Base-by-base conservation (phyloP, 2,113 vertebrate genomes). In the Pelusios castaneus region DNA sequence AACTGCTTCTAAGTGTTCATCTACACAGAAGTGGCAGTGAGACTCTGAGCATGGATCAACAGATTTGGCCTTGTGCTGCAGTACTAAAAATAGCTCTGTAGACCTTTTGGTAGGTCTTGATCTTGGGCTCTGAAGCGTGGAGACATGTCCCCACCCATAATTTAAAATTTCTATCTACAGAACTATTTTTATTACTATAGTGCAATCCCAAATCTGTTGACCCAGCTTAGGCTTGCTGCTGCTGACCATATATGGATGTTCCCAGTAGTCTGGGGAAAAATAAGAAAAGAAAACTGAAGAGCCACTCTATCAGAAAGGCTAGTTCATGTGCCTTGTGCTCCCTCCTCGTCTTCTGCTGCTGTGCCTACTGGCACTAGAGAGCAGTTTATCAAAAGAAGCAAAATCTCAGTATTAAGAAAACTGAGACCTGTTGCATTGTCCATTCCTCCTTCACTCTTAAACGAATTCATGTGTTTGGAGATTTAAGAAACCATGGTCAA, bases 331-430 rank as follows among this genome's bases (percentile, higher is more conserved):
- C 45, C 88, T 94, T 55, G 67, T 84, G 56, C 12, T 88, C 43
- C 19, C 4, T 80, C 17, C 25, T 89, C 34, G 85, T 94, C 73
- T 91, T 21, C 70, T 91, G 24, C 70, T 91, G 70, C 24, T 92
- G n/a, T 84, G 88, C 49, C 31, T 34, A 7, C 60, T 84, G 52
- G 55, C 56, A 73, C 52, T 88, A 56, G 88, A 25, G 80, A 85
- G 6, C 19, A 63, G 38, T 88, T 80, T 73, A 38, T 92, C 70
- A 87, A 83, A 93, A 91, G 49, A 93, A 96, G 80, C 5, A 38
- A 87, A 80, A 16, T 83, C 34, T 84, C 80, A 89, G 22, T 56
- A 91, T 58, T 29, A 38, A 95, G 31, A 87, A 81, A 29, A 45
- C 5, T 73, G 82, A 4, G 8, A 10, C 11, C 51, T 92, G 67